Evolutionary conservation across 2,888 invertebrate species (phyloP).

Genomic region (Melipona bicolor): DNA sequence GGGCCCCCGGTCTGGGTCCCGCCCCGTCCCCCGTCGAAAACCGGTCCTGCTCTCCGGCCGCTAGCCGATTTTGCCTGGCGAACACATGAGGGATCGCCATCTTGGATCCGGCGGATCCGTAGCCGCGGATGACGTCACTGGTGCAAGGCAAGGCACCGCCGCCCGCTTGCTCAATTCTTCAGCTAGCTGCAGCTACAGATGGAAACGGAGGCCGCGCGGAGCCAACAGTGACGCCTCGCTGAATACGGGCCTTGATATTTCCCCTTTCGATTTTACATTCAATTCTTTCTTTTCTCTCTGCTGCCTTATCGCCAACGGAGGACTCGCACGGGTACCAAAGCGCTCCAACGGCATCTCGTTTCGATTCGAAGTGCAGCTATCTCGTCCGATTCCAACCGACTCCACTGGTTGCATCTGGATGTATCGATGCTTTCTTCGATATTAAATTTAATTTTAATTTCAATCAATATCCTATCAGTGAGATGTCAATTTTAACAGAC

Average conservation of each 20-base stretch:
- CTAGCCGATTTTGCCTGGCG: slow-evolving; percentile 69
- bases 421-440: no score
- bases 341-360: background rate
- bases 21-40: slow-evolving; percentile 57
- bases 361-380: no score
- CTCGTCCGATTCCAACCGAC: no score
- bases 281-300: slow-evolving; percentile 1
- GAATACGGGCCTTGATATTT: background rate
- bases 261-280: slow-evolving; percentile 3
- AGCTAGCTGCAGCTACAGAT: slow-evolving; percentile 36
- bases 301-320: background rate
- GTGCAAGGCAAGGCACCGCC: slow-evolving; percentile 70
- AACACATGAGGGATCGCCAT: slow-evolving; percentile 67
- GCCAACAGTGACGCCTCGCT: slow-evolving; percentile 13
- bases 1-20: slow-evolving; percentile 53
- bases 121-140: slow-evolving; percentile 76
- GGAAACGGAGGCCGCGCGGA: slow-evolving; percentile 33
- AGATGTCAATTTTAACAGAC: no score
- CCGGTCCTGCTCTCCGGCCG: slow-evolving; percentile 69
- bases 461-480: no score
- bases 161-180: slow-evolving; percentile 65
- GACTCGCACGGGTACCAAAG: background rate
- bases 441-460: no score
- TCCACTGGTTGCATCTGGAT: no score
- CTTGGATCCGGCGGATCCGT: slow-evolving; percentile 69